These are phyloP conservation scores for Gobius niger DNA, from an alignment of 2,113 vertebrate genomes.

Conservation along the genomic window DNA sequence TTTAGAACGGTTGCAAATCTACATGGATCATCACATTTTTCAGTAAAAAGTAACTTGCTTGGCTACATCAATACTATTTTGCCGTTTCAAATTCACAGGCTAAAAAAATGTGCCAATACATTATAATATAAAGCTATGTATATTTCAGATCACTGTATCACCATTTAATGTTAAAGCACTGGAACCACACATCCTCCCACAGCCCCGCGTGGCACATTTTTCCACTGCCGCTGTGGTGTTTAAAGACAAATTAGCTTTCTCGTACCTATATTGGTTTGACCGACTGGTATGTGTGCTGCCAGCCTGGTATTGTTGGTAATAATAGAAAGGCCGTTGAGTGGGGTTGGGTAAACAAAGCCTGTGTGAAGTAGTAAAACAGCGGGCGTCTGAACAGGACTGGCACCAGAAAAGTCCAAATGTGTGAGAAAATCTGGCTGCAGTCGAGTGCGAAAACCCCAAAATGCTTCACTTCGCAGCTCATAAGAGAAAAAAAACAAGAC, in stretches of 20 bases:
- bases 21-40: neutral
- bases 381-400: conserved; percentile 24
- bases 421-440: conserved; percentile 17
- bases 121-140: too few relatives aligned
- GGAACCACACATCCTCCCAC: too few relatives aligned
- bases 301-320: neutral
- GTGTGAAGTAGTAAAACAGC: conserved; percentile 8
- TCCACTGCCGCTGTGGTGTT: too few relatives aligned
- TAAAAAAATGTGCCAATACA: too few relatives aligned
- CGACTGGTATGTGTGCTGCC: neutral
- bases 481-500: conserved; percentile 9
- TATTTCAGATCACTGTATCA: too few relatives aligned
- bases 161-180: too few relatives aligned
- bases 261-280: too few relatives aligned
- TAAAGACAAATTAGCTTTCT: too few relatives aligned
- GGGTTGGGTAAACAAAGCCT: conserved; percentile 6
- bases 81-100: too few relatives aligned
- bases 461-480: conserved; percentile 24
- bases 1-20: too few relatives aligned
- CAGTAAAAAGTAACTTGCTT: neutral
- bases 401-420: conserved; percentile 13
- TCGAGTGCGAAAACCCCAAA: conserved; percentile 37
- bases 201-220: too few relatives aligned
- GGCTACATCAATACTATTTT: too few relatives aligned
- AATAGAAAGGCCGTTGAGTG: neutral